Percentiles rank a stretch among this genome's conserved stretches.
Evolutionary conservation across 2,888 invertebrate species (phyloP).

Genomic region (Hypselothyrea guttata): DNA sequence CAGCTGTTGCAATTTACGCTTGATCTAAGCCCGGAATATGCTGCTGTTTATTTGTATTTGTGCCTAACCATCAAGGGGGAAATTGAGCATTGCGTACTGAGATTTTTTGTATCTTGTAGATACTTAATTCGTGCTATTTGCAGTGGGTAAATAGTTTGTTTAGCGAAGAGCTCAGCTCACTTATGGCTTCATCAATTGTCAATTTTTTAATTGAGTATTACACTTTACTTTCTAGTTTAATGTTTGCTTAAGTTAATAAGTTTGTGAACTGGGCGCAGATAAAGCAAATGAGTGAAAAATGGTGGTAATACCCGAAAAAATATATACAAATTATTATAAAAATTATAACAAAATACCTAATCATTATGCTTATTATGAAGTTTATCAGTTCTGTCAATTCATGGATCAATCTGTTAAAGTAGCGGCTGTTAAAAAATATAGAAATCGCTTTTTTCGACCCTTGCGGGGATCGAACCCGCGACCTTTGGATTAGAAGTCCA

Average conservation of each 20-base stretch:
- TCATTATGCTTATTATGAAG: too few relatives aligned
- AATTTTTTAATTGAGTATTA: background rate
- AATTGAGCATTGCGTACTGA: constrained; percentile 31
- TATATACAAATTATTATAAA: too few relatives aligned
- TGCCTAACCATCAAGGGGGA: constrained; percentile 37
- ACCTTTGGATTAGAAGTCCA: constrained; percentile 83
- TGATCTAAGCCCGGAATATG: constrained; percentile 50
- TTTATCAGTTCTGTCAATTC: too few relatives aligned
- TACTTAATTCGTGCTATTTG: constrained; percentile 52
- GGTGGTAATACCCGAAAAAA: too few relatives aligned
- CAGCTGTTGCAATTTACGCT: constrained; percentile 77
- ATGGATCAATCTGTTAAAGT: background rate
- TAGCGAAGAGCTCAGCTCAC: constrained; percentile 16
- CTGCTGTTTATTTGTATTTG: constrained; percentile 29
- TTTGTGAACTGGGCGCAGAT: too few relatives aligned
- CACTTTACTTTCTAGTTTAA: constrained; percentile 4
- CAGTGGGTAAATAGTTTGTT: constrained; percentile 59
- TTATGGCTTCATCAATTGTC: background rate
- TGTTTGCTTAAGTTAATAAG: background rate
- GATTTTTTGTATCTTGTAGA: constrained; percentile 62
- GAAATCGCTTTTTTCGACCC: constrained; percentile 65
- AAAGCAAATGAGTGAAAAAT: too few relatives aligned
- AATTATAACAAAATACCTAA: too few relatives aligned
- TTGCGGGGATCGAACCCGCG: constrained; percentile 83
- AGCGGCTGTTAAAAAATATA: background rate